A percentile compares a stretch with the other conserved stretches of the same genome.
Evolutionary conservation across 2,113 vertebrate species (phyloP).

Genomic region (Tautogolabrus adspersus): DNA sequence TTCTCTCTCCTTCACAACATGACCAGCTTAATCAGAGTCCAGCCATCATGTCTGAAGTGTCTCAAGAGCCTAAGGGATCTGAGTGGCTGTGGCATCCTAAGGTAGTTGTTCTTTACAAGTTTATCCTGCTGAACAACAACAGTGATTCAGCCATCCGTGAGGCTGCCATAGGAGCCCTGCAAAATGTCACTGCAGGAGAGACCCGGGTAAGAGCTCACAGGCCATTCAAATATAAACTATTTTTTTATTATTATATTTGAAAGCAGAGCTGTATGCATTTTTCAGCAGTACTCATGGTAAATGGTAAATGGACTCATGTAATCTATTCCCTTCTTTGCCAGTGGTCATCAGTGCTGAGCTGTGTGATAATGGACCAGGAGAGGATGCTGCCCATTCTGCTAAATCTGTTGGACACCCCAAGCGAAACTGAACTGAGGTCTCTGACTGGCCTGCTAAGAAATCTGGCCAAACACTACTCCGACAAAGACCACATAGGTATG

Average conservation of each 20-base stretch:
- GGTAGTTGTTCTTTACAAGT: conserved; percentile 89
- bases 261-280: no score
- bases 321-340: conserved; percentile 59
- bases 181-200: conserved; percentile 95
- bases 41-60: conserved; percentile 89
- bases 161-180: conserved; percentile 90
- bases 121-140: conserved; percentile 88
- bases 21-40: conserved; percentile 84
- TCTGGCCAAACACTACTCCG: conserved; percentile 87
- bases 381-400: conserved; percentile 91
- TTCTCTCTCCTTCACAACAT: no score
- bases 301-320: no score
- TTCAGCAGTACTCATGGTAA: no score
- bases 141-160: conserved; percentile 87
- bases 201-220: conserved; percentile 82
- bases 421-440: conserved; percentile 89
- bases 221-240: neutral
- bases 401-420: conserved; percentile 88
- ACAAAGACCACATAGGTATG: conserved; percentile 94
- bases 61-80: conserved; percentile 90
- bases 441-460: conserved; percentile 94
- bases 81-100: conserved; percentile 98
- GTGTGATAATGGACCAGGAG: conserved; percentile 92
- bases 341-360: conserved; percentile 92
- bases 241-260: neutral